phyloP scores from a whole-genome alignment of 92 coral and sea anemone species.

The Siderastrea siderea region DNA sequence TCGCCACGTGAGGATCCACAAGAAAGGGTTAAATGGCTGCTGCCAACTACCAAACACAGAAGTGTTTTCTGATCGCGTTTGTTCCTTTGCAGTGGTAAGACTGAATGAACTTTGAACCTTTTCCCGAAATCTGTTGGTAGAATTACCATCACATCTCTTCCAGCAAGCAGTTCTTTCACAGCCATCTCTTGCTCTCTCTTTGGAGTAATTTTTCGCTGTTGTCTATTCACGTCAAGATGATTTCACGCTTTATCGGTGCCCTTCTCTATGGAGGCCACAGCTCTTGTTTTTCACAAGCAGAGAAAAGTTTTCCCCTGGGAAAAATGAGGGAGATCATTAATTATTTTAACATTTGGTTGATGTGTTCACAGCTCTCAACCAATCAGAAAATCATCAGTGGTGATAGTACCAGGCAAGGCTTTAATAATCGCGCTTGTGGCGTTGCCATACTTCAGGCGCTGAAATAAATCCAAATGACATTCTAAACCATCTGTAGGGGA shows the following conservation, averaged over 20 bases:
- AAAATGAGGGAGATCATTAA: neutral
- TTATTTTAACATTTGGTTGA: neutral
- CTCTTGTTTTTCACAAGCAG: neutral
- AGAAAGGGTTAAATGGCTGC: no score
- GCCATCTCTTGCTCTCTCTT: slow-evolving; percentile 28
- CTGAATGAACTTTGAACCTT: neutral
- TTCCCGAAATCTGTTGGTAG: slow-evolving; percentile 4
- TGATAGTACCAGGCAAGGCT: neutral
- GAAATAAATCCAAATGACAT: neutral
- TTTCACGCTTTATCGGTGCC: neutral
- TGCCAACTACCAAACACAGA: neutral
- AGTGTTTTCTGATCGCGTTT: slow-evolving; percentile 3
- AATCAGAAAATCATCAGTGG: no score
- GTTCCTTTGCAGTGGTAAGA: slow-evolving; percentile 14
- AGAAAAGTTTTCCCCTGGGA: neutral
- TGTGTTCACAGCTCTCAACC: no score
- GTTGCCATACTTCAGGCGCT: neutral
- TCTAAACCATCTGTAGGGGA: neutral
- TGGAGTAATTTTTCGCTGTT: slow-evolving; percentile 1
- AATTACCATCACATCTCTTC: slow-evolving; percentile 5
- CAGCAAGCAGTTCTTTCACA: slow-evolving; percentile 16
- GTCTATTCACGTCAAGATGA: neutral
- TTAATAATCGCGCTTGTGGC: neutral
- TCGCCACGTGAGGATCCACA: no score
- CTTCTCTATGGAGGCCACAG: neutral